phyloP scores from a whole-genome alignment of 2,888 invertebrate species.

The Rhingia rostrata region DNA sequence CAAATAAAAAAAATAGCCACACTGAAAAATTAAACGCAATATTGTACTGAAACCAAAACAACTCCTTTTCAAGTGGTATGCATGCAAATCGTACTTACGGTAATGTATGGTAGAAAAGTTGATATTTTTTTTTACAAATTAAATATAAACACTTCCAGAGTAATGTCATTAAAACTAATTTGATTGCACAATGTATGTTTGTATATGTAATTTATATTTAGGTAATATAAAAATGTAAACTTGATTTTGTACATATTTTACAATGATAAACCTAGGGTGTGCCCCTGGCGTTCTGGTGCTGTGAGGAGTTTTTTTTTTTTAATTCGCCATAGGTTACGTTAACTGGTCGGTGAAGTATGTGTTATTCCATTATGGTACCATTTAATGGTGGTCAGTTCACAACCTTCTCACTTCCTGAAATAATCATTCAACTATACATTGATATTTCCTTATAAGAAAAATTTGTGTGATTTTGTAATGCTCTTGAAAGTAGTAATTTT shows the following conservation, averaged over 20 bases:
- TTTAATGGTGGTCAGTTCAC: no score
- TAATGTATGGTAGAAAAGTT: neutral
- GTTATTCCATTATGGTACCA: no score
- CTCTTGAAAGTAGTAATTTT: no score
- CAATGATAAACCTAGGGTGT: neutral
- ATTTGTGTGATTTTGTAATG: no score
- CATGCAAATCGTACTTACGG: slow-evolving; percentile 51
- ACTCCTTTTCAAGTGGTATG: slow-evolving; percentile 50
- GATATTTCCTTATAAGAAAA: no score
- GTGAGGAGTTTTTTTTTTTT: no score
- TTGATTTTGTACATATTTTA: slow-evolving; percentile 41
- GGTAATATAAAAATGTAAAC: neutral
- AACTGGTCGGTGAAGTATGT: no score
- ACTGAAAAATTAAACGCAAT: slow-evolving; percentile 19
- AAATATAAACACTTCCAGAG: slow-evolving; percentile 50
- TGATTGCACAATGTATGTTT: slow-evolving; percentile 43
- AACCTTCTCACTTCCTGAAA: no score
- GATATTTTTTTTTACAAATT: slow-evolving; percentile 51
- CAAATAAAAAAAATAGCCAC: slow-evolving; percentile 12
- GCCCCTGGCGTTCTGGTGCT: neutral
- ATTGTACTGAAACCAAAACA: slow-evolving; percentile 42
- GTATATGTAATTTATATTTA: slow-evolving; percentile 19
- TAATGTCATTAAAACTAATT: slow-evolving; percentile 35
- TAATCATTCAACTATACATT: no score
- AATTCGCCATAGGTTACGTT: no score